These are phyloP conservation scores for Amblyjoppa fuscipennis DNA, from an alignment of 2,888 invertebrate genomes.

Conservation along the genomic window DNA sequence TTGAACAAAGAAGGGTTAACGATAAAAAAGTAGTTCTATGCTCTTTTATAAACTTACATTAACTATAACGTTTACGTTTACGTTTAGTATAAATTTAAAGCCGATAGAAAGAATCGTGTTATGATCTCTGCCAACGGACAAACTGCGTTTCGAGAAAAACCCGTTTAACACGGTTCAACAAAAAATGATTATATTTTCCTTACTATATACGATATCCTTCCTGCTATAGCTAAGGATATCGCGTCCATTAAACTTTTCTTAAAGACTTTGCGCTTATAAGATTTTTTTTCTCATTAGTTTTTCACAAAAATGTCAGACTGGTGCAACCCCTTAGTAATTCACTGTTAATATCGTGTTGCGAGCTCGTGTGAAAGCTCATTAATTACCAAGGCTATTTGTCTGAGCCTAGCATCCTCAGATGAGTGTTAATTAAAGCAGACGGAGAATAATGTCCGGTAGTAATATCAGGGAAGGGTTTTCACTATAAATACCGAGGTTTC, in stretches of 20 bases:
- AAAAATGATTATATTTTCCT: not conserved
- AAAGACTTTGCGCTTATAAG: not conserved
- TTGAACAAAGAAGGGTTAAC: no score
- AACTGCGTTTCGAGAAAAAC: no score
- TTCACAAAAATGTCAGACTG: not conserved
- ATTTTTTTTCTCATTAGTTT: not conserved
- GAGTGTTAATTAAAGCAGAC: slow-evolving; percentile 40
- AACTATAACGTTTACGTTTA: no score
- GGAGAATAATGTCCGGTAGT: slow-evolving; percentile 38
- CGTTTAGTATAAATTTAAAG: not conserved
- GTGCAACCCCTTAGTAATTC: not conserved
- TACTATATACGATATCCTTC: not conserved
- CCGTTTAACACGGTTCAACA: not conserved
- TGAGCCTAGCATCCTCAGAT: not conserved
- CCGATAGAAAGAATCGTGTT: not conserved
- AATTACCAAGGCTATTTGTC: slow-evolving; percentile 9
- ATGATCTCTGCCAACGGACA: not conserved
- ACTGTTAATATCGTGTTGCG: not conserved
- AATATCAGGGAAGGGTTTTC: slow-evolving; percentile 43
- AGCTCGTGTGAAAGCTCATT: slow-evolving; percentile 3
- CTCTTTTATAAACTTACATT: no score
- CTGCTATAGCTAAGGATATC: not conserved
- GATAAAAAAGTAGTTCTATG: not conserved
- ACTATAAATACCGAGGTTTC: slow-evolving; percentile 51
- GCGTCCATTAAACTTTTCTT: not conserved